Evolutionary conservation across 1,140 invertebrate genomes (phyloP).

Genomic region (Drosophila subobscura): DNA sequence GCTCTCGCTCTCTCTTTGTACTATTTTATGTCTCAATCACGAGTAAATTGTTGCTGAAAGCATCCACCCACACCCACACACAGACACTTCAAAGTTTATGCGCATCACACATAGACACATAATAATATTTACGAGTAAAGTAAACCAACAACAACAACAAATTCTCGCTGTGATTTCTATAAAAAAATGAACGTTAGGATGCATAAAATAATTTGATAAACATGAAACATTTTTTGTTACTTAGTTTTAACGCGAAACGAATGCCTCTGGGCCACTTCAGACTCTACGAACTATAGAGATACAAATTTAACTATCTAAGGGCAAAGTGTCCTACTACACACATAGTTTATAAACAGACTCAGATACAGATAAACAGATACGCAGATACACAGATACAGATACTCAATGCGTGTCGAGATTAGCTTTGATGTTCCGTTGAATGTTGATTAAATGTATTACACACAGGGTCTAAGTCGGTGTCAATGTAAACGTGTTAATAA

Average conservation of each 20-base stretch:
- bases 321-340: slow-evolving; percentile 31
- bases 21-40: slow-evolving; percentile 57
- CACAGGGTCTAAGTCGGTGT: slow-evolving; percentile 20
- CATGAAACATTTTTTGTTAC: slow-evolving; percentile 40
- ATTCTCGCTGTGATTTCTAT: slow-evolving; percentile 81
- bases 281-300: slow-evolving; percentile 28
- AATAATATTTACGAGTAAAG: slow-evolving; percentile 27
- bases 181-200: slow-evolving; percentile 47
- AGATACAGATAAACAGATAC: neutral
- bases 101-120: slow-evolving; percentile 13
- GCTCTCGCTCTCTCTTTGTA: no score
- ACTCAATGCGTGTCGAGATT: slow-evolving; percentile 50
- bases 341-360: slow-evolving; percentile 24
- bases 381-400: no score
- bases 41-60: slow-evolving; percentile 60
- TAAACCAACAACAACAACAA: slow-evolving; percentile 45
- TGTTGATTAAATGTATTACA: slow-evolving; percentile 35
- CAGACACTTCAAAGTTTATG: slow-evolving; percentile 32
- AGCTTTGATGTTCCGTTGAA: slow-evolving; percentile 67
- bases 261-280: slow-evolving; percentile 46
- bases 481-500: slow-evolving; percentile 42
- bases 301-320: slow-evolving; percentile 33
- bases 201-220: slow-evolving; percentile 62
- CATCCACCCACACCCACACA: slow-evolving; percentile 68
- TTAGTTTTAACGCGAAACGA: slow-evolving; percentile 68